Evolutionary conservation across 35 echinoderm and acorn worm genomes (phyloP).

Genomic region (Anneissia japonica): DNA sequence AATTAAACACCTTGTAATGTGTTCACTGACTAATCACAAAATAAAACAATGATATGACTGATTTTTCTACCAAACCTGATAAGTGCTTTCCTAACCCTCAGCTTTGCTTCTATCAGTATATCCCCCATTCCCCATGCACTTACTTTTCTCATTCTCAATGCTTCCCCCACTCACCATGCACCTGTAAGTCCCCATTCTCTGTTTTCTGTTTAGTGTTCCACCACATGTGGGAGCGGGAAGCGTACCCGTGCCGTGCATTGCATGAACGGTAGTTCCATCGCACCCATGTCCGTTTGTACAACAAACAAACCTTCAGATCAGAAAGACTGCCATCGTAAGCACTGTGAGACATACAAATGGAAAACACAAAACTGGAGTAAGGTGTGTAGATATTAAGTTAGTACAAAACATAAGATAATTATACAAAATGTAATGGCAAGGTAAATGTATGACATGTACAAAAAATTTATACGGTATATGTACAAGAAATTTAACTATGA

Average conservation of each 20-base stretch:
- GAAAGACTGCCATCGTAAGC: neutral
- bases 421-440: too few species aligned
- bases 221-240: neutral
- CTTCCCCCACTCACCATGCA: neutral
- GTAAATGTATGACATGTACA: too few species aligned
- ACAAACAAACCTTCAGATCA: neutral
- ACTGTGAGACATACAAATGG: neutral
- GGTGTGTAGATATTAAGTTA: neutral
- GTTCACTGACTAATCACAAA: too few species aligned
- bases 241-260: neutral
- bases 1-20: too few species aligned
- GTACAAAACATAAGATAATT: too few species aligned
- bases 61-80: too few species aligned
- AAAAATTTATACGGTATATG: too few species aligned
- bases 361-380: neutral
- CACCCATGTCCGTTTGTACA: neutral
- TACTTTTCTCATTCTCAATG: neutral
- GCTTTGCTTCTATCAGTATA: too few species aligned
- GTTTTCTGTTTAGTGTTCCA: neutral
- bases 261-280: neutral
- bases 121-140: too few species aligned
- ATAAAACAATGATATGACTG: too few species aligned
- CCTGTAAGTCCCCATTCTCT: neutral
- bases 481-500: too few species aligned
- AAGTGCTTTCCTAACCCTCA: too few species aligned